Percentiles rank a stretch among this genome's conserved stretches.
These are phyloP conservation scores for Notechis scutatus DNA, from an alignment of 2,113 vertebrate species.

Conservation along the genomic window DNA sequence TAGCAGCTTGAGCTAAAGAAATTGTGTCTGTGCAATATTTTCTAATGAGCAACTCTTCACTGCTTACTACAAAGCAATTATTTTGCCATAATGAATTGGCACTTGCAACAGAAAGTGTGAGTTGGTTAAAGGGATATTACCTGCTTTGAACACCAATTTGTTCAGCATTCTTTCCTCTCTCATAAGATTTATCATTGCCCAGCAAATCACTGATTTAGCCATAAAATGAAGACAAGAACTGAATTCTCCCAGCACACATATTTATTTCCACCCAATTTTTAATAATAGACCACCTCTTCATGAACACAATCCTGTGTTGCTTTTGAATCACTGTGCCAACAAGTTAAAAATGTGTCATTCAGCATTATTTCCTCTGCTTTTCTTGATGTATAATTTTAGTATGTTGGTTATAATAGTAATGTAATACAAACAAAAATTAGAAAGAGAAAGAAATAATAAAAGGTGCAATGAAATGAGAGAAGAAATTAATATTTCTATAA, in stretches of 20 bases:
- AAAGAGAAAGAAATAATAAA: neutral
- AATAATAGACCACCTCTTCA: neutral
- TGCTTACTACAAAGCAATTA: neutral
- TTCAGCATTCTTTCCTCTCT: neutral
- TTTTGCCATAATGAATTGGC: neutral
- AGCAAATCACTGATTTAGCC: neutral
- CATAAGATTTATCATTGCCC: neutral
- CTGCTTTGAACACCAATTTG: neutral
- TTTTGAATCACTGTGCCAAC: neutral
- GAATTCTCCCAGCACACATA: neutral
- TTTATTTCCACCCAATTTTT: neutral
- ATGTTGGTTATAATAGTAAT: neutral
- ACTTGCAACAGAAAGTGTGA: neutral
- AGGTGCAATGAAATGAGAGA: neutral
- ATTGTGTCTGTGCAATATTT: neutral
- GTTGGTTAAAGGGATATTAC: neutral
- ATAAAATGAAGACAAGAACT: neutral
- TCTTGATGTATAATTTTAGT: neutral
- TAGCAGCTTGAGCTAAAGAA: neutral
- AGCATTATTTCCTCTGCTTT: neutral
- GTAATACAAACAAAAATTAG: neutral
- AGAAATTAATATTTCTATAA: neutral
- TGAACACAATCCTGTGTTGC: neutral
- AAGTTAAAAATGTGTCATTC: neutral
- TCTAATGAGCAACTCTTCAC: neutral